Conservation (phyloP, 23 tunicate species). For the Corella eumyota region DNA sequence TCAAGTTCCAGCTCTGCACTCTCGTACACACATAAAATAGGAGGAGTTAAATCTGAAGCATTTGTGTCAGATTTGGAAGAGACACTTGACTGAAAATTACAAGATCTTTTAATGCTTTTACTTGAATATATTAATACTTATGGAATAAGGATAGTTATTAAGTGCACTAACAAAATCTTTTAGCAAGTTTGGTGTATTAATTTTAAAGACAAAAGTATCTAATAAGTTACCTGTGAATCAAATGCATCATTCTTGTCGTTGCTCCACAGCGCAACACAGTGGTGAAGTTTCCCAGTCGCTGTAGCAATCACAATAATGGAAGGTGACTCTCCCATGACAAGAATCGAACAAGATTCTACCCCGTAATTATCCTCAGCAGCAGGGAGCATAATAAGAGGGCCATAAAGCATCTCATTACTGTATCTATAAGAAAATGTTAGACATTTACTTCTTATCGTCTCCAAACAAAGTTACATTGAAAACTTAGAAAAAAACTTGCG, state of each 20-base stretch:
- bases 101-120: no score
- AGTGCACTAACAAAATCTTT: no score
- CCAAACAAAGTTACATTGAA: background rate
- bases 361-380: conserved; percentile 92
- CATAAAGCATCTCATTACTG: conserved; percentile 61
- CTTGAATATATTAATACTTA: no score
- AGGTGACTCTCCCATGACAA: conserved; percentile 51
- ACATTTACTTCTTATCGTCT: background rate
- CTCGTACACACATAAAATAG: conserved; percentile 80
- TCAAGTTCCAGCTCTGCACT: conserved; percentile 64
- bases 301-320: conserved; percentile 77
- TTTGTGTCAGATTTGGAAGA: no score
- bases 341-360: conserved; percentile 83
- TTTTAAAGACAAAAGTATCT: no score
- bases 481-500: background rate
- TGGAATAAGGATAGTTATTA: no score
- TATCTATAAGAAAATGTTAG: conserved; percentile 19
- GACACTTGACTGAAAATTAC: no score
- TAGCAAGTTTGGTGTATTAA: no score
- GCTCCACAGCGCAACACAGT: conserved; percentile 64
- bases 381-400: conserved; percentile 85
- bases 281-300: conserved; percentile 61
- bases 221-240: no score
- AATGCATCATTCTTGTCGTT: background rate
- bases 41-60: conserved; percentile 48